A percentile compares a stretch with the other conserved stretches of the same genome.
These are phyloP conservation scores for Sipunculus nudus DNA, from an alignment of 2,888 invertebrate species.

Conservation along the genomic window DNA sequence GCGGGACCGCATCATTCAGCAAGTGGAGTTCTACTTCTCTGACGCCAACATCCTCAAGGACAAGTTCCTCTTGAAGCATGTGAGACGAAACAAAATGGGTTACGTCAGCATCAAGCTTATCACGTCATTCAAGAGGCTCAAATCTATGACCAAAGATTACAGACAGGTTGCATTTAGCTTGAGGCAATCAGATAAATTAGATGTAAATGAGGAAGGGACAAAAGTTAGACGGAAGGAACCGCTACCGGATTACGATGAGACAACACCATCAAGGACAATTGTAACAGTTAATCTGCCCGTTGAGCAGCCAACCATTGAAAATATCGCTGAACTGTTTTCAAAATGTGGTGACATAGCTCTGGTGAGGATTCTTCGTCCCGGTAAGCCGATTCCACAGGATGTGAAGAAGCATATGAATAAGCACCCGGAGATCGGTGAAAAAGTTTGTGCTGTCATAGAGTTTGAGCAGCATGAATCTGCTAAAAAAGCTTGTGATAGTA, in stretches of 20 bases:
- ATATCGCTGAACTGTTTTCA: conserved; percentile 89
- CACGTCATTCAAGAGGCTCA: conserved; percentile 93
- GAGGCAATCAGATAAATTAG: conserved; percentile 79
- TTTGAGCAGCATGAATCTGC: conserved; percentile 89
- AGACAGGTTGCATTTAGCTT: conserved; percentile 89
- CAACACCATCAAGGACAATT: conserved; percentile 89
- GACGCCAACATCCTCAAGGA: conserved; percentile 95
- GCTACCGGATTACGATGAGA: conserved; percentile 89
- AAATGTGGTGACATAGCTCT: conserved; percentile 89
- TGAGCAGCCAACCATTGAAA: conserved; percentile 86
- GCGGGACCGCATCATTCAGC: conserved; percentile 55
- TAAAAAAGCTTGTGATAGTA: conserved; percentile 76
- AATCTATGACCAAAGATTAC: conserved; percentile 94
- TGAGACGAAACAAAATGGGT: conserved; percentile 92
- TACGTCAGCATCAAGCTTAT: conserved; percentile 94
- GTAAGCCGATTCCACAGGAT: conserved; percentile 89
- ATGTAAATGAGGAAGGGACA: conserved; percentile 90
- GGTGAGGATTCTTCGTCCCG: conserved; percentile 86
- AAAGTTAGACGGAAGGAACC: conserved; percentile 87
- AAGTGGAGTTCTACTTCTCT: conserved; percentile 93
- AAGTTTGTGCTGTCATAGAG: conserved; percentile 87
- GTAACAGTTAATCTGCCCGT: conserved; percentile 86
- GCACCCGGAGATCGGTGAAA: conserved; percentile 85
- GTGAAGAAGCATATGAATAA: conserved; percentile 90
- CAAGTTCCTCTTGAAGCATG: conserved; percentile 93